Evolutionary conservation across 2,888 invertebrate genomes (phyloP).

Genomic region (Mayetiola destructor): DNA sequence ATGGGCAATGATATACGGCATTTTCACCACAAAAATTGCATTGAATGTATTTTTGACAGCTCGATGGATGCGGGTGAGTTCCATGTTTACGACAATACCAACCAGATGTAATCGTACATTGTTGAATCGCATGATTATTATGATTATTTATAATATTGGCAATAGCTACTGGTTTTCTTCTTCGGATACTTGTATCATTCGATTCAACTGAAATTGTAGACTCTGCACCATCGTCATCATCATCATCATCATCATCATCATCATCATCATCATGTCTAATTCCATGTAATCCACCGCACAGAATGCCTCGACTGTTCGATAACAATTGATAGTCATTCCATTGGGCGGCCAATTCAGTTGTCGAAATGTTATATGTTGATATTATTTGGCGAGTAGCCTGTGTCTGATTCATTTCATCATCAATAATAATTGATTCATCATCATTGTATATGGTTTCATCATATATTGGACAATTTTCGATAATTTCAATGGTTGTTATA

Average conservation of each 20-base stretch:
- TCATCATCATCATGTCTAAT: not conserved
- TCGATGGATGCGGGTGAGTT: not conserved
- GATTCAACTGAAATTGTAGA: too few species aligned
- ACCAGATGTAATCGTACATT: not conserved
- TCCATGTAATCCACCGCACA: not conserved
- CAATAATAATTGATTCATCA: not conserved
- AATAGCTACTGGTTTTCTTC: not conserved
- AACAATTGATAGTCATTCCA: not conserved
- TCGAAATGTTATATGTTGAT: not conserved
- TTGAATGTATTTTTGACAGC: not conserved
- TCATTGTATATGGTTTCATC: conserved; percentile 2
- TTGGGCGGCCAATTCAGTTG: not conserved
- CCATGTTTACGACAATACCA: not conserved
- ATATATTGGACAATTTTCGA: not conserved
- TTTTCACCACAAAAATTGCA: conserved; percentile 2
- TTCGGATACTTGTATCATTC: too few species aligned
- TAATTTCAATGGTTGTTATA: not conserved
- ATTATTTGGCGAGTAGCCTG: too few species aligned
- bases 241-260: not conserved
- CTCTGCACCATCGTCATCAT: not conserved
- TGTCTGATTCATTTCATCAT: not conserved
- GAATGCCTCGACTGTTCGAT: not conserved
- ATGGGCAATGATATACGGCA: not conserved
- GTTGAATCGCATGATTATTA: not conserved
- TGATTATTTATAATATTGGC: not conserved